Conservation (phyloP, 2,888 invertebrate species). For the Pristionchus japonicus region DNA sequence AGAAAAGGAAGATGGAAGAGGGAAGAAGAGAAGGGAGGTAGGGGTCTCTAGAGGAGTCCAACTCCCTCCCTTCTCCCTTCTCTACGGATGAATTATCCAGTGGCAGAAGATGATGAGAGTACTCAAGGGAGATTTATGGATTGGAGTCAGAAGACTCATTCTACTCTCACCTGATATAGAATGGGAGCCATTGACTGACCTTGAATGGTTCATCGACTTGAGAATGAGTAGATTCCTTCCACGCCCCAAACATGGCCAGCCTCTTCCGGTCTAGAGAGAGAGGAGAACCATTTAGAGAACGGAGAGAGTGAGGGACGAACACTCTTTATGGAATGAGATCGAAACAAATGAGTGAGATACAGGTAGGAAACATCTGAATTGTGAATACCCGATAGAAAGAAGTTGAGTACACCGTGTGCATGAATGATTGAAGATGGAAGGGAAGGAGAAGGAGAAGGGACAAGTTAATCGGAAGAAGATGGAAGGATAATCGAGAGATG, state of each 20-base stretch:
- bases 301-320: neutral
- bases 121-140: slow-evolving; percentile 10
- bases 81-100: slow-evolving; percentile 23
- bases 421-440: slow-evolving; percentile 48
- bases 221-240: neutral
- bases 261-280: slow-evolving; percentile 31
- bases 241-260: slow-evolving; percentile 34
- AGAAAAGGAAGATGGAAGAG: slow-evolving; percentile 19
- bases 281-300: neutral
- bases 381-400: neutral
- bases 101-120: neutral
- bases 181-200: slow-evolving; percentile 22
- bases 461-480: neutral
- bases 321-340: neutral
- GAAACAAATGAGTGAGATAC: neutral
- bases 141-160: neutral
- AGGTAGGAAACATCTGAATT: neutral
- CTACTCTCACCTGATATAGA: neutral
- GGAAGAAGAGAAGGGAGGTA: neutral
- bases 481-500: slow-evolving; percentile 12
- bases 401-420: slow-evolving; percentile 51
- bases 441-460: too few species aligned
- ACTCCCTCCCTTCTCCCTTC: neutral
- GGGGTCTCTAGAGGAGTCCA: neutral
- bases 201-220: slow-evolving; percentile 4